Base-by-base conservation (phyloP, 2,888 invertebrate species). In the Phengaris alcon region DNA sequence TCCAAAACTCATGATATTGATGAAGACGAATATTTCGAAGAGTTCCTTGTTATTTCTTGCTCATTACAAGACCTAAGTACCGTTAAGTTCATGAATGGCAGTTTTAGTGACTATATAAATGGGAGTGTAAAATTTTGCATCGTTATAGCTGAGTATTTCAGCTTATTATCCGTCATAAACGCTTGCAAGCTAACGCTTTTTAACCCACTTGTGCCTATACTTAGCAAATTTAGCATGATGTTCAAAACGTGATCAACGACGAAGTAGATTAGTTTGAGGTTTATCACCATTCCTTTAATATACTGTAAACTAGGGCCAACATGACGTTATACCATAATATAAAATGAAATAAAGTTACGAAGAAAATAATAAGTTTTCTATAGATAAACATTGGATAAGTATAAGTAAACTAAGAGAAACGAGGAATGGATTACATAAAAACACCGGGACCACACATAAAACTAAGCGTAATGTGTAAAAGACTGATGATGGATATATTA, bases 141-240 rank as follows among this genome's bases (percentile, higher is more conserved):
- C 64, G 64, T 35, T 22, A 35, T 2, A 64, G 64, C 64, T 22
- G 35, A 64, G 35, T 35, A 35, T 64, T 64, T 64, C 64, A 35
- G 64, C 64, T 64, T 12, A 64, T 64, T 64, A 44, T 64, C 64
- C 35, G 35, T 64, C 64, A 44, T 64, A 64, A 64, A 35, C 64
- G 64, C 35, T 64, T 64, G 12, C 64, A 35, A 64, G 35, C 64
- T 12, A 35, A 64, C 35, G 64, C 44, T 44, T 64, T 64, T 64
- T 64, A 64, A 64, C 35, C 64, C 35, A 64, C 64, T 64, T 64
- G 35, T 12, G 35, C 64, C 13, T 12, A 13, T 64, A 44, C 64
- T 35, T 64, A 57, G 57, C 22, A 59, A 52, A 52, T 52, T 12
- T 12, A 7, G 52, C 52, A 22, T 57, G 59, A 59, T 35, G 22